Evolutionary conservation across 2,113 vertebrate species (phyloP).

Genomic region (Chaenocephalus aceratus): DNA sequence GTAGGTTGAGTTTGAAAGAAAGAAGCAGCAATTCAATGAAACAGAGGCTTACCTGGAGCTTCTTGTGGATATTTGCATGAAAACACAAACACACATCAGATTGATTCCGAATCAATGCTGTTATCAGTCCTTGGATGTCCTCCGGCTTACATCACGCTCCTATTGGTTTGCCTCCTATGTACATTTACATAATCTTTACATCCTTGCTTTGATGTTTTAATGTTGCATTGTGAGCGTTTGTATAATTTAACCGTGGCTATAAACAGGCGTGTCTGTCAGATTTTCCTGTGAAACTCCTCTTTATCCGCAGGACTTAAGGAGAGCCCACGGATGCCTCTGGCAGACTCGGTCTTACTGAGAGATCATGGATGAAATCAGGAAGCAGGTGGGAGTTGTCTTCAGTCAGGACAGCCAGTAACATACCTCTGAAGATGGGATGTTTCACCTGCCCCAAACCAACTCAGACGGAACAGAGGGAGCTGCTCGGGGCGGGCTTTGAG

Average conservation of each 20-base stretch:
- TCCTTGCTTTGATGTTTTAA: conserved; percentile 23
- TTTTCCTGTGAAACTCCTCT: conserved; percentile 9
- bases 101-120: not conserved
- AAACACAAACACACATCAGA: conserved; percentile 2
- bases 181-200: conserved; percentile 55
- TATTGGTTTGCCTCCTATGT: conserved; percentile 3
- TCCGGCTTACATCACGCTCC: not conserved
- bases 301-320: conserved; percentile 82
- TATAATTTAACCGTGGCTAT: not conserved
- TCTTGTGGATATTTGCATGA: not conserved
- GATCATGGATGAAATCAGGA: conserved; percentile 84
- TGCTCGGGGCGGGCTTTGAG: conserved; percentile 23
- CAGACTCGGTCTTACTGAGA: conserved; percentile 81
- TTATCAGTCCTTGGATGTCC: conserved; percentile 43
- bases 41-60: not conserved
- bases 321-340: conserved; percentile 83
- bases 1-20: conserved; percentile 16
- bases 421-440: conserved; percentile 26
- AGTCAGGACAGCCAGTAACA: conserved; percentile 76
- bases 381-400: conserved; percentile 80
- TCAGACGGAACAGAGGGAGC: conserved; percentile 16
- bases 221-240: conserved; percentile 22
- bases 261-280: conserved; percentile 9
- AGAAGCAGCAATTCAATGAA: conserved; percentile 21
- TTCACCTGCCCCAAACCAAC: conserved; percentile 52